Percentiles rank a stretch among this genome's conserved stretches.
phyloP scores from a whole-genome alignment of 2,113 vertebrate species.

The Leptocoma aspasia region DNA sequence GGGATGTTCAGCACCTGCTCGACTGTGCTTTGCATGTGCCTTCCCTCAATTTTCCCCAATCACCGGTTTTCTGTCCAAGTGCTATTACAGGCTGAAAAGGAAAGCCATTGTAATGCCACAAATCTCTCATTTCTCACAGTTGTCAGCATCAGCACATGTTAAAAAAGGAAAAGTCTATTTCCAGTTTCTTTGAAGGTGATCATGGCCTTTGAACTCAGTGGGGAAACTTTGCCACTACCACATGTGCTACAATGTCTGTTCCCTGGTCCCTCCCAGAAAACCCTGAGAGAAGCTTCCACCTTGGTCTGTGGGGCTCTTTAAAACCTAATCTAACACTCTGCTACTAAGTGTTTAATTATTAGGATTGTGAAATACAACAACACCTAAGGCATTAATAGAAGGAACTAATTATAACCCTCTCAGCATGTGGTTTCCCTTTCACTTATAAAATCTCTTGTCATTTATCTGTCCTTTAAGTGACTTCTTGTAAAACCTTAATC shows the following conservation, averaged over 20 bases:
- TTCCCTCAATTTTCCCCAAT: neutral
- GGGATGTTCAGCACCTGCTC: neutral
- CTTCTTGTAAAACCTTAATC: neutral
- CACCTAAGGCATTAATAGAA: neutral
- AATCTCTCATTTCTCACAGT: conserved; percentile 28
- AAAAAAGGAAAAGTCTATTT: conserved; percentile 4
- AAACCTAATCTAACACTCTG: neutral
- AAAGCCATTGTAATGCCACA: neutral
- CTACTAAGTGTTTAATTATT: conserved; percentile 30
- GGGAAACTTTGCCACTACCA: neutral
- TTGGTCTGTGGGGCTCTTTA: neutral
- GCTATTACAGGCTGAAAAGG: neutral
- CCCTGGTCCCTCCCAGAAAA: neutral
- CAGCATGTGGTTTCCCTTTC: neutral
- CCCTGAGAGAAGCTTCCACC: neutral
- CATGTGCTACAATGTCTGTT: rapidly evolving
- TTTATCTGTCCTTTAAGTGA: conserved; percentile 13
- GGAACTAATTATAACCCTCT: neutral
- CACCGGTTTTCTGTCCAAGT: neutral
- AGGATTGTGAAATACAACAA: neutral
- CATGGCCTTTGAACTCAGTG: neutral
- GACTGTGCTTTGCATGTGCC: neutral
- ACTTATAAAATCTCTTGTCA: neutral
- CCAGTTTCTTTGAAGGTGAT: neutral
- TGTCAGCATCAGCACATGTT: conserved; percentile 7